Percentiles rank a stretch among this genome's conserved stretches.
Conservation (phyloP, 2,888 invertebrate genomes). For the Cheilosia soror region DNA sequence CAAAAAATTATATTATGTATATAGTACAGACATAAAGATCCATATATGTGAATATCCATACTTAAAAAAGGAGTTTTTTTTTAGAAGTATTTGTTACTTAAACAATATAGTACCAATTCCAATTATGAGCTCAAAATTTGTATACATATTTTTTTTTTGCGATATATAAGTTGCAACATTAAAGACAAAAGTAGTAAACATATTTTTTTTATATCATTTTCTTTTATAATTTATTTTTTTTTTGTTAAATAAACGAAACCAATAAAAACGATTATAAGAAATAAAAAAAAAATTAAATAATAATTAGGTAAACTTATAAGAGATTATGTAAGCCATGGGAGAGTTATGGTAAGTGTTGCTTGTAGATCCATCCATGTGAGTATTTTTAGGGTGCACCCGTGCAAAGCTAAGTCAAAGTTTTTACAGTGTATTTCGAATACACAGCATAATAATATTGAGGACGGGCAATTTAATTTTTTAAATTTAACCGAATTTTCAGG, state of each 20-base stretch:
- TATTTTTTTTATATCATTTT: conserved; percentile 75
- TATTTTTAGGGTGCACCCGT: conserved; percentile 17
- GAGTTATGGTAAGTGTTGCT: conserved; percentile 23
- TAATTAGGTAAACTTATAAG: conserved; percentile 36
- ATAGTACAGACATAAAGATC: conserved; percentile 60
- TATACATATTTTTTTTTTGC: conserved; percentile 71
- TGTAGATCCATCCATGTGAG: conserved; percentile 24
- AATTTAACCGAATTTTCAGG: neutral
- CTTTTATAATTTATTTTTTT: conserved; percentile 57
- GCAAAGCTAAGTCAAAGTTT: conserved; percentile 27
- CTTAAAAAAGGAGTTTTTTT: conserved; percentile 41
- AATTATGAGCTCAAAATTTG: conserved; percentile 61
- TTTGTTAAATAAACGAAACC: conserved; percentile 55
- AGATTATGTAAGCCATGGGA: conserved; percentile 35
- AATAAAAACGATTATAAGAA: conserved; percentile 57
- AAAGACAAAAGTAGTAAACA: conserved; percentile 83
- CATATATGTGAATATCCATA: conserved; percentile 63
- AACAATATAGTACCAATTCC: conserved; percentile 67
- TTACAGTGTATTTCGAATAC: neutral
- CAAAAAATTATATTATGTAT: conserved; percentile 16
- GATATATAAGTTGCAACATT: conserved; percentile 83
- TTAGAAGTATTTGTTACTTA: conserved; percentile 56
- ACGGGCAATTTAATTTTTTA: neutral
- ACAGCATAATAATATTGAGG: neutral
- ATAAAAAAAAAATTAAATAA: conserved; percentile 66